phyloP scores from a whole-genome alignment of 2,113 vertebrate species.

The Mastomys coucha region DNA sequence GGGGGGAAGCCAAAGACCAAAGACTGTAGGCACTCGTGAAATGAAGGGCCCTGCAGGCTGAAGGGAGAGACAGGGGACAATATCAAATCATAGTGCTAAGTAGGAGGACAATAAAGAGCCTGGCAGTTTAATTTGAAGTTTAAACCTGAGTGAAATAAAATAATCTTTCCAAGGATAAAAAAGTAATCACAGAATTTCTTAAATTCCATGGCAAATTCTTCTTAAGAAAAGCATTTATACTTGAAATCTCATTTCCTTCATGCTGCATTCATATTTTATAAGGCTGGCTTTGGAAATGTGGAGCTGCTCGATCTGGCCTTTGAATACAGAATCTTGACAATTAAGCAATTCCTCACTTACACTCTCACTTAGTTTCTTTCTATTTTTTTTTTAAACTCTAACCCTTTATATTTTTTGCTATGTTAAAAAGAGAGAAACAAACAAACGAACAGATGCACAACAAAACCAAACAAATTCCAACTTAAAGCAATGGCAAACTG shows the following conservation, averaged over 20 bases:
- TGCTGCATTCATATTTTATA: conserved; percentile 42
- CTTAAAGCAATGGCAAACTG: conserved; percentile 31
- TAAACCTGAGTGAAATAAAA: conserved; percentile 78
- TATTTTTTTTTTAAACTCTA: not conserved
- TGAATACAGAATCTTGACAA: conserved; percentile 33
- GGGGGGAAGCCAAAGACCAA: conserved; percentile 90
- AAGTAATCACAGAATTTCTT: conserved; percentile 74
- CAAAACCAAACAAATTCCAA: not conserved
- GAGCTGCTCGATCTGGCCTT: not conserved
- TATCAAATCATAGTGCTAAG: conserved; percentile 80
- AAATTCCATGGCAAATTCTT: conserved; percentile 69
- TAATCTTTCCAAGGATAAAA: conserved; percentile 71
- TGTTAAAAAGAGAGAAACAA: not conserved
- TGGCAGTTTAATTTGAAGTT: conserved; percentile 61
- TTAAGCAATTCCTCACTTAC: not conserved
- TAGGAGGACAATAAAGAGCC: conserved; percentile 60
- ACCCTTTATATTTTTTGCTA: not conserved
- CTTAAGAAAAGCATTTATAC: conserved; percentile 65
- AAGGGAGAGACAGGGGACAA: conserved; percentile 82
- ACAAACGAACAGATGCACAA: not conserved
- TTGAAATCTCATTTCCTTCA: conserved; percentile 61
- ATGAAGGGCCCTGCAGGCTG: conserved; percentile 84
- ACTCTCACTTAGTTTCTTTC: not conserved
- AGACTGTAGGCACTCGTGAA: conserved; percentile 82
- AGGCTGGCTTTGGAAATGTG: conserved; percentile 30